phyloP scores from a whole-genome alignment of 2,797 vertebrate species.

The Telmatherina bonti region DNA sequence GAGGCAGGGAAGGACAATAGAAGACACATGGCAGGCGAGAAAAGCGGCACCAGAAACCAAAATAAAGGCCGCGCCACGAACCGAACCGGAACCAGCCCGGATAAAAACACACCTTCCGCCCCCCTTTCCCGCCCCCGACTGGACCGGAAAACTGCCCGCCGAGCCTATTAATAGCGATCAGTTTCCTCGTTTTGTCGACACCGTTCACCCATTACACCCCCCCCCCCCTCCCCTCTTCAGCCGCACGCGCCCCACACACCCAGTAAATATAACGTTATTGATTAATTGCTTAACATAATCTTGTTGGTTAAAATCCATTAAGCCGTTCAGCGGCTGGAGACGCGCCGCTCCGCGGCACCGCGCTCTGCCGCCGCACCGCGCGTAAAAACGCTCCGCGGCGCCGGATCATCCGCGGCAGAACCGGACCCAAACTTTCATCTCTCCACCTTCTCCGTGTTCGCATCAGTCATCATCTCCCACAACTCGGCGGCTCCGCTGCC shows the following conservation, averaged over 20 bases:
- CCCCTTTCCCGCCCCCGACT: not conserved
- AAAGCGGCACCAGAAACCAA: slow-evolving; percentile 7
- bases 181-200: slow-evolving; percentile 41
- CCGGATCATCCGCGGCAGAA: slow-evolving; percentile 27
- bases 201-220: not conserved
- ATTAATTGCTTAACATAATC: slow-evolving; percentile 71
- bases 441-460: slow-evolving; percentile 22
- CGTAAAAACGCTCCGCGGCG: slow-evolving; percentile 53
- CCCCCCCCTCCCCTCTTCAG: not conserved
- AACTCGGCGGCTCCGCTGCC: slow-evolving; percentile 13
- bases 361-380: slow-evolving; percentile 43
- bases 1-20: slow-evolving; percentile 80
- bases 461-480: slow-evolving; percentile 20
- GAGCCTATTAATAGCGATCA: slow-evolving; percentile 32
- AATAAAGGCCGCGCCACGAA: not conserved
- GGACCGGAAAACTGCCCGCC: slow-evolving; percentile 26
- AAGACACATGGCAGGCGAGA: slow-evolving; percentile 74
- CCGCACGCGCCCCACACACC: slow-evolving; percentile 2
- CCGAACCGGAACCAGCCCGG: not conserved
- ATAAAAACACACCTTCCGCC: slow-evolving; percentile 1
- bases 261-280: slow-evolving; percentile 38
- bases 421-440: slow-evolving; percentile 13
- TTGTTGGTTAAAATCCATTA: slow-evolving; percentile 62
- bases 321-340: slow-evolving; percentile 58
- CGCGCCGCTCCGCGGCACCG: not conserved